These are phyloP conservation scores for Coregonus ussuriensis DNA, from an alignment of 2,797 vertebrate genomes.

Conservation along the genomic window DNA sequence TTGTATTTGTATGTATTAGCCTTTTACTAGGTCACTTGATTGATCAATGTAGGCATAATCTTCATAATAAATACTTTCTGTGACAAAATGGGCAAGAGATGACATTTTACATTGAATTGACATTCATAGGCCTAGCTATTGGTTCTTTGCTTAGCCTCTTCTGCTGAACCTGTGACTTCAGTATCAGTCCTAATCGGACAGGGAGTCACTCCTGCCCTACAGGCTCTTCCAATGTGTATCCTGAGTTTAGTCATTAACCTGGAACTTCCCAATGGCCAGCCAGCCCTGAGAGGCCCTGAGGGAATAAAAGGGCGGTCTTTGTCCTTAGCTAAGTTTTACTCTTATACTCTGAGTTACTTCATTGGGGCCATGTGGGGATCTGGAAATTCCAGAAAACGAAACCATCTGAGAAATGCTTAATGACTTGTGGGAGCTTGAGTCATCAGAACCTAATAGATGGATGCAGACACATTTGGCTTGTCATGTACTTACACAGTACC, in stretches of 20 bases:
- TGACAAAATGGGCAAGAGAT: not conserved
- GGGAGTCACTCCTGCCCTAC: constrained; percentile 50
- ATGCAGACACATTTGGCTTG: not conserved
- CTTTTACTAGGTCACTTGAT: not conserved
- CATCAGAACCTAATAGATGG: constrained; percentile 26
- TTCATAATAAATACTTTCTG: too few species aligned
- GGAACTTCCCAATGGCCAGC: constrained; percentile 72
- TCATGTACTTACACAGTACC: not conserved
- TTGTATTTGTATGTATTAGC: not conserved
- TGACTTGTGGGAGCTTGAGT: constrained; percentile 60
- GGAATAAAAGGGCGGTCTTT: constrained; percentile 34
- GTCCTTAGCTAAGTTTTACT: constrained; percentile 37
- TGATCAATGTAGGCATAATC: not conserved
- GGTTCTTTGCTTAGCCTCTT: not conserved
- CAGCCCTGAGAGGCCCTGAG: constrained; percentile 35
- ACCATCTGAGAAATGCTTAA: constrained; percentile 51
- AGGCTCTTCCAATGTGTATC: constrained; percentile 56
- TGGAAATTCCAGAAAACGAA: constrained; percentile 79
- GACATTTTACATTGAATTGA: not conserved
- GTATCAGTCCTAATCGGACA: constrained; percentile 22
- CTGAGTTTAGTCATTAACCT: constrained; percentile 73
- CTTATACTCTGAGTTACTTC: constrained; percentile 46
- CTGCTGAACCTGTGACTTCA: constrained; percentile 10
- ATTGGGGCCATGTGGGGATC: constrained; percentile 57
- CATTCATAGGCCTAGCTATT: not conserved